phyloP scores from a whole-genome alignment of 1,140 invertebrate genomes.

The Antheraea pernyi region DNA sequence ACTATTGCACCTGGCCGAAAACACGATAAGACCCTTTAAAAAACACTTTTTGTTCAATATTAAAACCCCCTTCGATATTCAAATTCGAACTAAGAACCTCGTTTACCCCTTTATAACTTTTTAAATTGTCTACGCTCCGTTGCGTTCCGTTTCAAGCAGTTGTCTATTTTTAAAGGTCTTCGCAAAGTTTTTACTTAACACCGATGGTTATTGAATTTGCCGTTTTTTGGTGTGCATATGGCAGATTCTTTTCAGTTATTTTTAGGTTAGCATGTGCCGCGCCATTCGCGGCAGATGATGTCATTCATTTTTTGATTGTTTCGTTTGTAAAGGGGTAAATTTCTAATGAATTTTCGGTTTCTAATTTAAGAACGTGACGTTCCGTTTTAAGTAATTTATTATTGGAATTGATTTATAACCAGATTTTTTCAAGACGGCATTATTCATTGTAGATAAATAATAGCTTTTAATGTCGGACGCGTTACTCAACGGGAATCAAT shows the following conservation, averaged over 20 bases:
- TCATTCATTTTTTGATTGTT: slow-evolving; percentile 71
- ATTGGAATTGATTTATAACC: slow-evolving; percentile 6
- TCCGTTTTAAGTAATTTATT: slow-evolving; percentile 7
- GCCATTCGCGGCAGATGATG: slow-evolving; percentile 69
- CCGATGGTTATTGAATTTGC: slow-evolving; percentile 13
- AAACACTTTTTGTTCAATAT: slow-evolving; percentile 48
- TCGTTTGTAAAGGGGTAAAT: slow-evolving; percentile 55
- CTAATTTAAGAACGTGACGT: slow-evolving; percentile 36
- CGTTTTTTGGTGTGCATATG: slow-evolving; percentile 71
- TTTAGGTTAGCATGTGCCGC: slow-evolving; percentile 69
- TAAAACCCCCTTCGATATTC: slow-evolving; percentile 56
- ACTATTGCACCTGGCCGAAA: slow-evolving; percentile 65
- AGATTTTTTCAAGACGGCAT: slow-evolving; percentile 4
- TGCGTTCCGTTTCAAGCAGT: slow-evolving; percentile 30
- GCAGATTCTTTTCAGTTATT: slow-evolving; percentile 71
- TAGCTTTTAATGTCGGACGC: slow-evolving; percentile 3
- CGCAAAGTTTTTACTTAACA: slow-evolving; percentile 13
- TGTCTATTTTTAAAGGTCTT: slow-evolving; percentile 37
- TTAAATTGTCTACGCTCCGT: slow-evolving; percentile 25
- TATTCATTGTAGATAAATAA: slow-evolving; percentile 10
- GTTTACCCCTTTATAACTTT: slow-evolving; percentile 58
- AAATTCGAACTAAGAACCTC: slow-evolving; percentile 37
- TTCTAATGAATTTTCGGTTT: slow-evolving; percentile 33
- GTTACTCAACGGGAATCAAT: slow-evolving; percentile 12
- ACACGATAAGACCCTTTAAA: slow-evolving; percentile 52